Percentiles rank a stretch among this genome's conserved stretches.
Conservation (phyloP, 2,113 vertebrate genomes). For the Collichthys lucidus region DNA sequence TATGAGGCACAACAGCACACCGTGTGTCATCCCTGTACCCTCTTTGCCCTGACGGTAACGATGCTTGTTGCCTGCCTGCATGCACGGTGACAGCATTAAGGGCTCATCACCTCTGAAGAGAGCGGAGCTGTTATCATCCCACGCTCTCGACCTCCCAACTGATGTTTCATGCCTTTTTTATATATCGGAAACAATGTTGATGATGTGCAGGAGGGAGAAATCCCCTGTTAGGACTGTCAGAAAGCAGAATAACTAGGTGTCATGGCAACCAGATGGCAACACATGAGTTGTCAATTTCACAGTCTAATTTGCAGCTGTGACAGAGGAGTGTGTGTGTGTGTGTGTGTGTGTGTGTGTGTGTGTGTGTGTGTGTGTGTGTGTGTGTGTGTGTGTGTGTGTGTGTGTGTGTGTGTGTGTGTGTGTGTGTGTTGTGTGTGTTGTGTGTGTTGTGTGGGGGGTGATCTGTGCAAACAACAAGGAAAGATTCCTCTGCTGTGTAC, state of each 20-base stretch:
- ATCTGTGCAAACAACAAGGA: conserved; percentile 41
- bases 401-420: neutral
- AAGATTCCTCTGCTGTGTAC: conserved; percentile 38
- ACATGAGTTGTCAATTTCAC: conserved; percentile 82
- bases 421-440: conserved; percentile 19
- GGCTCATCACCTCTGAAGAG: conserved; percentile 1
- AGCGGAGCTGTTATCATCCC: conserved; percentile 32
- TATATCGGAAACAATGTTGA: conserved; percentile 49
- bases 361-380: conserved; percentile 1
- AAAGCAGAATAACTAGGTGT: conserved; percentile 74
- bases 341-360: too few relatives aligned
- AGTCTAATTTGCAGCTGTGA: conserved; percentile 82
- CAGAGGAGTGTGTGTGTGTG: conserved; percentile 35
- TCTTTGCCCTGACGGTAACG: neutral
- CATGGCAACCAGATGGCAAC: conserved; percentile 82
- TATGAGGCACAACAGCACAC: neutral
- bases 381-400: conserved; percentile 14
- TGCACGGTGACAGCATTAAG: neutral
- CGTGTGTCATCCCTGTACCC: neutral
- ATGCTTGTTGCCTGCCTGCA: neutral
- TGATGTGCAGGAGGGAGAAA: conserved; percentile 49
- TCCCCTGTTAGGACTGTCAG: conserved; percentile 44
- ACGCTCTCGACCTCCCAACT: conserved; percentile 21
- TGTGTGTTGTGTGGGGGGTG: conserved; percentile 21
- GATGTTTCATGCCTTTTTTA: conserved; percentile 48